A percentile compares a stretch with the other conserved stretches of the same genome.
phyloP scores from a whole-genome alignment of 2,797 vertebrate species.

The Poecile montanus region DNA sequence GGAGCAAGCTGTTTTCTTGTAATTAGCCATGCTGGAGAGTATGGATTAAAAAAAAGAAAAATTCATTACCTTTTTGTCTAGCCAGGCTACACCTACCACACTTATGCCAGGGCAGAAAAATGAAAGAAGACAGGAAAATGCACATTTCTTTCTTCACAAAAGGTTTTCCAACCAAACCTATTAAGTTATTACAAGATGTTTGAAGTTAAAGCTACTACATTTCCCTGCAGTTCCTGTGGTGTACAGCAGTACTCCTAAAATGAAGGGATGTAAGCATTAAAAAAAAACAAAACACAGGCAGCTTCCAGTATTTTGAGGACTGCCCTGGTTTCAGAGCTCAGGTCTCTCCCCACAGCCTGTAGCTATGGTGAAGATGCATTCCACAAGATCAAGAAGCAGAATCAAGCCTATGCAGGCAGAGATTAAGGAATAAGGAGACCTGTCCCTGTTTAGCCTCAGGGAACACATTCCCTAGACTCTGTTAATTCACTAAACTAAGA shows the following conservation, averaged over 20 bases:
- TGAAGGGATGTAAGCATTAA: background rate
- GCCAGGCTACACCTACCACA: background rate
- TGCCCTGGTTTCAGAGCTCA: background rate
- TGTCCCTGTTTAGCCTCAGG: background rate
- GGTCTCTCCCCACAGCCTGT: background rate
- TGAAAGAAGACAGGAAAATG: background rate
- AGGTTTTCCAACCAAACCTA: background rate
- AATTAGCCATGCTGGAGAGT: background rate
- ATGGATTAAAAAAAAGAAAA: background rate
- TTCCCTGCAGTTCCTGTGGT: background rate
- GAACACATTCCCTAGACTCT: background rate
- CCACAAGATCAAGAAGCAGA: conserved; percentile 30
- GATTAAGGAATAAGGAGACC: conserved; percentile 15
- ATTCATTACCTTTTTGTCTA: background rate
- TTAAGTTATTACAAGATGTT: background rate
- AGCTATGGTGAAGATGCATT: conserved; percentile 37
- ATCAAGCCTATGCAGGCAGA: conserved; percentile 51
- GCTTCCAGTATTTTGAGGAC: background rate
- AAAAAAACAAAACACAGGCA: background rate
- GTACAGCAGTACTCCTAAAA: background rate
- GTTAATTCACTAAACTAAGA: conserved; percentile 6
- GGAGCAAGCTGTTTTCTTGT: background rate
- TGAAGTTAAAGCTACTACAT: background rate
- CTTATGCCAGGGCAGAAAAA: background rate
- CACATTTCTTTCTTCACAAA: background rate